A percentile compares a stretch with the other conserved stretches of the same genome.
phyloP scores from a whole-genome alignment of 2,888 invertebrate species.

The Caenorhabditis plicata region DNA sequence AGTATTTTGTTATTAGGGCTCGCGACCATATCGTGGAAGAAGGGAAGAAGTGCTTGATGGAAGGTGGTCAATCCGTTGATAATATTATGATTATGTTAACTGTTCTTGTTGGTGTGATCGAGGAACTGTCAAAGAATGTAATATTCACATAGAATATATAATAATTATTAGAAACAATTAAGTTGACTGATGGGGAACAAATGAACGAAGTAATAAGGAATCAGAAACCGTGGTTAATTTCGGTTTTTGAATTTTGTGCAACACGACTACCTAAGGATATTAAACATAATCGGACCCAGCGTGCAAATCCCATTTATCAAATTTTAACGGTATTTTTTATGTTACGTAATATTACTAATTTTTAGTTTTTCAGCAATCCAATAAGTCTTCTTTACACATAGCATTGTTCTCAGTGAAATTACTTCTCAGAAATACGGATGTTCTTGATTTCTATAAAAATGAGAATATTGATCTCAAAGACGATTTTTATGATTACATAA shows the following conservation, averaged over 20 bases:
- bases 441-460: conserved; percentile 9
- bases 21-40: conserved; percentile 19
- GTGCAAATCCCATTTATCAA: conserved; percentile 15
- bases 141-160: too few relatives aligned
- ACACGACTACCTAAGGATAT: conserved; percentile 18
- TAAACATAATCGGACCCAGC: conserved; percentile 6
- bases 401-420: conserved; percentile 13
- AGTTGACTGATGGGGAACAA: conserved; percentile 5
- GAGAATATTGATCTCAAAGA: not conserved
- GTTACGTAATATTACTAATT: not conserved
- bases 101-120: conserved; percentile 6
- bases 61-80: conserved; percentile 18
- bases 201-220: not conserved
- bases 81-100: conserved; percentile 23
- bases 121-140: conserved; percentile 4
- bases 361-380: conserved; percentile 8
- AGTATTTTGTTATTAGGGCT: conserved; percentile 1
- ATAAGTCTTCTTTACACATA: conserved; percentile 14
- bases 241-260: conserved; percentile 15
- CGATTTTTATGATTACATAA: too few relatives aligned
- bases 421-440: conserved; percentile 1
- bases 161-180: not conserved
- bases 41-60: conserved; percentile 2
- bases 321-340: conserved; percentile 4
- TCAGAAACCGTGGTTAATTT: conserved; percentile 20